Conservation (phyloP, 2,888 invertebrate genomes). For the Phalera bucephala region DNA sequence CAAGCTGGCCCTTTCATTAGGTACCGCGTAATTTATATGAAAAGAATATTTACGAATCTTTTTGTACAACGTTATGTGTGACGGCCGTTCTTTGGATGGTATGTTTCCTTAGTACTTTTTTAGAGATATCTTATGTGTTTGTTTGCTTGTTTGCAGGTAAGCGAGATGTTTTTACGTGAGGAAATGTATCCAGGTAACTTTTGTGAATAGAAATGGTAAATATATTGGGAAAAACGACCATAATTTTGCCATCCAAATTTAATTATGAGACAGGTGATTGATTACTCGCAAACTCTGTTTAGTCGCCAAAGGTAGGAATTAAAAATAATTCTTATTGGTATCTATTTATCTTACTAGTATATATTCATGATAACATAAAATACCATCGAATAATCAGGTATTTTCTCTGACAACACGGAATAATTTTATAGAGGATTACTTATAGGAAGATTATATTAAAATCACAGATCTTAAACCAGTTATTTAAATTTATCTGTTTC, state of each 20-base stretch:
- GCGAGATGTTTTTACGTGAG: slow-evolving; percentile 27
- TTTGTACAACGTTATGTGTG: slow-evolving; percentile 25
- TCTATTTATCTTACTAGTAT: no score
- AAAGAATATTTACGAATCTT: slow-evolving; percentile 40
- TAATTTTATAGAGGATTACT: no score
- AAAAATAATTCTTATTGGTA: no score
- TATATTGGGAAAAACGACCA: no score
- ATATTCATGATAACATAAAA: no score
- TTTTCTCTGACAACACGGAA: no score
- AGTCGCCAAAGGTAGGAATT: no score
- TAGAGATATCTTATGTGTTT: slow-evolving; percentile 14
- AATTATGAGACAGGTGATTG: no score
- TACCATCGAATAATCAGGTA: no score
- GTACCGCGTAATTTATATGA: slow-evolving; percentile 45
- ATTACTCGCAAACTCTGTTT: no score
- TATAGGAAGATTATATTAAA: neutral
- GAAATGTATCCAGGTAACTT: slow-evolving; percentile 19
- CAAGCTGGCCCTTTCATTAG: slow-evolving; percentile 49
- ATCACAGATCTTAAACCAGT: slow-evolving; percentile 22
- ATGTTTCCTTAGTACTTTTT: slow-evolving; percentile 29
- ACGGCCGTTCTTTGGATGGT: slow-evolving; percentile 32
- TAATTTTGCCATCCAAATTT: no score
- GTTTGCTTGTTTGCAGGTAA: slow-evolving; percentile 57
- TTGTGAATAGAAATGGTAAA: no score
- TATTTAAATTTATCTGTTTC: slow-evolving; percentile 36